Evolutionary conservation across 2,797 vertebrate genomes (phyloP), one percentile per base, ranked within the genome.

Genomic region (Paedocypris micromegethes): DNA sequence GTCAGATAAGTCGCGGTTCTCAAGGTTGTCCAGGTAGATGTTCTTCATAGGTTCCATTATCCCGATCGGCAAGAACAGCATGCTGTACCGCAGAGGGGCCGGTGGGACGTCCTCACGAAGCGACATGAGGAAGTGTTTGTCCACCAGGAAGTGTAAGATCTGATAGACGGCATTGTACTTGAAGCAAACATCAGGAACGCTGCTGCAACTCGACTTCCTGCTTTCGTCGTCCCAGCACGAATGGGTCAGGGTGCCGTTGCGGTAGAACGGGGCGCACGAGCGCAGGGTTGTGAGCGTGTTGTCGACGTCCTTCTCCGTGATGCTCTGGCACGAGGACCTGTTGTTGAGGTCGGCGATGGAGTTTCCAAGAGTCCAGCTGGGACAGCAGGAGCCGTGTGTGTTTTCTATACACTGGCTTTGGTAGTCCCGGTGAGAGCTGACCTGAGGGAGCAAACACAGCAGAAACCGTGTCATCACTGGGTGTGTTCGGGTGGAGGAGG

Each of bases 91-190:
- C 72, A 99, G 89, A 70, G 89, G 80, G 2, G 93, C 93, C 0
- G 81, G 75, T 0, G 88, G 71, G 1, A 74, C 79, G 61, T 92
- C 92, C 41, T 84, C 75, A 58, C 83, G 87, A 85, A 90, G 93
- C 51, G 93, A 89, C 70, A 88, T 88, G 61, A 98, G 81, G 73
- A 99, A 99, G 89, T 99, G 96, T 83, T 98, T 99, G 86, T 99
- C 97, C 71, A 98, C 93, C 82, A 99, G 76, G 75, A 95, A 99
- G 85, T 99, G 97, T 5, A 99, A 92, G 72, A 99, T 95, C 83
- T 99, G 96, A 89, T 98, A 98, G 67, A 98, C 92, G 0, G 96
- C 97, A 0, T 99, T 98, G 90, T 95, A 93, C 87, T 94, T 98
- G 74, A 92, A 94, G 83, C 97, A 99, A 84, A 95, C 98, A 8